Base-by-base conservation (phyloP, 2,797 vertebrate species). In the Gila robusta region DNA sequence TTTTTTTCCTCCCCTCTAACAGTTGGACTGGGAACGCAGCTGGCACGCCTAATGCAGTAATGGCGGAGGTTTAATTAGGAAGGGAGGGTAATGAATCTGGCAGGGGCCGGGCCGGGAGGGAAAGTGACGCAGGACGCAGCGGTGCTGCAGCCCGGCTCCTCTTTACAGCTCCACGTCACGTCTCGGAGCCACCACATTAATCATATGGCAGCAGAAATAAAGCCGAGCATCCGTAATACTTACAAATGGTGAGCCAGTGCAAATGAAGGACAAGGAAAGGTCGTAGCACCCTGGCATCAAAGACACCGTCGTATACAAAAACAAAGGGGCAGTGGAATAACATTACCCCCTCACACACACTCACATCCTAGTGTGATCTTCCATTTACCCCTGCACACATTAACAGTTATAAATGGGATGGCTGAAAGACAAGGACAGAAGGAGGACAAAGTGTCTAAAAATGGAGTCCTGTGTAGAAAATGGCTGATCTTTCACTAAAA, bases 151-250 rank as follows among this genome's bases (percentile, higher is more conserved):
- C 84, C 77, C 67, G 5, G 86, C 82, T 87, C 90, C 92, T 93
- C 93, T 92, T 95, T 94, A 92, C 83, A 52, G 90, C 92, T 92
- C 92, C 94, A 90, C 91, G 89, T 95, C 94, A 94, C 93, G 93
- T 94, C 91, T 89, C 92, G 85, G 90, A 91, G 32, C 89, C 91
- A 91, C 90, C 91, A 93, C 95, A 96, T 96, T 95, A 94, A 96
- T 96, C 95, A 95, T 93, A 92, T 91, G 92, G 90, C 94, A 91
- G 92, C 88, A 86, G 90, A 92, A 95, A 94, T 94, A 95, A 95
- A 95, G 93, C 91, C 79, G 91, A 94, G 93, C 95, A 94, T 95
- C 94, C 91, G 94, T 95, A 94, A 94, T 93, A 93, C 92, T 93
- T 94, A 91, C 87, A 89, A 91, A 89, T 93, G 93, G 93, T 91